Percentiles rank a stretch among this genome's conserved stretches.
phyloP scores from a whole-genome alignment of 2,797 vertebrate genomes.

The Melanotaenia parkinsoni region DNA sequence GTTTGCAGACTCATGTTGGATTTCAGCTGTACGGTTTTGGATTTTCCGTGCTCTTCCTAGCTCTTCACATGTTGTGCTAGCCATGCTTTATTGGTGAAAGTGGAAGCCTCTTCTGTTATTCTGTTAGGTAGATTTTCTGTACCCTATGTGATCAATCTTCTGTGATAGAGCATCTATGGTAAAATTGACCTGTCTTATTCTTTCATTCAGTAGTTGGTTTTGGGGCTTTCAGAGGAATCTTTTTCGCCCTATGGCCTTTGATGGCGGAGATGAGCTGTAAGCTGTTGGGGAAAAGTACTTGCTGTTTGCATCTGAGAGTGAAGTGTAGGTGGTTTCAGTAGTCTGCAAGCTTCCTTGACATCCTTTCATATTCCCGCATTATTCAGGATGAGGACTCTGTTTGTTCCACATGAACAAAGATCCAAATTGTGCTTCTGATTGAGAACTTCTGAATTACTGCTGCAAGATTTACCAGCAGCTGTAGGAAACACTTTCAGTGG shows the following conservation, averaged over 20 bases:
- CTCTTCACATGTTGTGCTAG: too few relatives aligned
- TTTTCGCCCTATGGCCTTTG: neutral
- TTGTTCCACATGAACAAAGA: conserved; percentile 8
- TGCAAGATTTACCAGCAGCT: conserved; percentile 1
- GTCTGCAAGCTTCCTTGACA: neutral
- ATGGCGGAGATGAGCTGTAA: too few relatives aligned
- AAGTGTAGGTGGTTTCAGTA: neutral
- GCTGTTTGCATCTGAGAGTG: neutral
- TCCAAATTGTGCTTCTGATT: neutral
- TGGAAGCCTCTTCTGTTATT: neutral
- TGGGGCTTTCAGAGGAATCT: neutral
- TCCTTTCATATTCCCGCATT: neutral
- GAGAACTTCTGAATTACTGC: neutral
- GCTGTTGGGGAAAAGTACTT: neutral
- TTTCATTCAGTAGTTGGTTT: neutral
- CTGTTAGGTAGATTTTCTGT: neutral
- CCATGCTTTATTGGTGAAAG: neutral
- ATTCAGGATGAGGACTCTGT: neutral
- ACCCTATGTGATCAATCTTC: neutral
- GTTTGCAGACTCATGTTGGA: neutral
- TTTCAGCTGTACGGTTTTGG: neutral
- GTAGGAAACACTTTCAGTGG: conserved; percentile 22
- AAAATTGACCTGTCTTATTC: neutral
- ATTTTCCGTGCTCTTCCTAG: neutral
- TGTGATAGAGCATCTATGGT: neutral